Percentiles rank a stretch among this genome's conserved stretches.
These are phyloP conservation scores for Dermochelys coriacea DNA, from an alignment of 2,797 vertebrate species.

Conservation along the genomic window DNA sequence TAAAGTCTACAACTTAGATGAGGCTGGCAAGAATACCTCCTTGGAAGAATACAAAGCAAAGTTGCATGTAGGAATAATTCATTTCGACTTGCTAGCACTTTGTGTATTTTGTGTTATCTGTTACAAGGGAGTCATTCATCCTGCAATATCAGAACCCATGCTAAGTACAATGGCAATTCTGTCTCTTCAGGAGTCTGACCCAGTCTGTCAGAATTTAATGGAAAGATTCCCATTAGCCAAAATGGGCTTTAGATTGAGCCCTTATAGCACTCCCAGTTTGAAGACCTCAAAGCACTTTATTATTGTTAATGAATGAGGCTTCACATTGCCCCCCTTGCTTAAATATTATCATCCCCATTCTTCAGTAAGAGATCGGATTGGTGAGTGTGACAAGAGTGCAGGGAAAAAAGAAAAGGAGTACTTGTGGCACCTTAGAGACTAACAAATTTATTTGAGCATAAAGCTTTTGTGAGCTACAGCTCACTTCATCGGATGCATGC, in stretches of 20 bases:
- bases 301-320: conserved; percentile 31
- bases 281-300: background rate
- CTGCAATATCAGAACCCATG: background rate
- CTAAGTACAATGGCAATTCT: conserved; percentile 40
- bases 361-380: background rate
- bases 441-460: no score
- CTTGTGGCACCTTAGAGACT: no score
- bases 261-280: background rate
- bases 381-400: background rate
- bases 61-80: conserved; percentile 7
- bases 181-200: background rate
- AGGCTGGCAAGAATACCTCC: conserved; percentile 23
- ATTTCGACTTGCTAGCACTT: conserved; percentile 6
- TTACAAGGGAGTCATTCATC: conserved; percentile 4
- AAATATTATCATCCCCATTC: background rate
- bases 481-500: no score
- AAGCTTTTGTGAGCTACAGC: no score
- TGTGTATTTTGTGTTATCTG: conserved; percentile 23
- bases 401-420: background rate
- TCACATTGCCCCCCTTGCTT: accelerated
- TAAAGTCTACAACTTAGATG: conserved; percentile 7
- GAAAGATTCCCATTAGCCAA: background rate
- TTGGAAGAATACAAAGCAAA: conserved; percentile 38
- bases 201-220: background rate
- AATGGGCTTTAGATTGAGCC: background rate